These are phyloP conservation scores for Candoia aspera DNA, from an alignment of 2,113 vertebrate species.

Conservation along the genomic window DNA sequence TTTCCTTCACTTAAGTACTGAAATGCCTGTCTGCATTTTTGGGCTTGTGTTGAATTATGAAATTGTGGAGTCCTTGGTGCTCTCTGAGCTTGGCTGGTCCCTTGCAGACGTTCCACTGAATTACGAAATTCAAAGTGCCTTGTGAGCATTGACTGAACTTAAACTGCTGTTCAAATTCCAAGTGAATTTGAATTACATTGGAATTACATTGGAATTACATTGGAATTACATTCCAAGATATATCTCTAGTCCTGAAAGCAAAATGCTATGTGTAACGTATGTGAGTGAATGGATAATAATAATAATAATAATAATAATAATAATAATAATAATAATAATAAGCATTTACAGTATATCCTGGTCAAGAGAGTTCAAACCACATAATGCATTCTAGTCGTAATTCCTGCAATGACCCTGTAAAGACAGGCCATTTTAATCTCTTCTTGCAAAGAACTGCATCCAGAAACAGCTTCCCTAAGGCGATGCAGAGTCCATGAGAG, in stretches of 20 bases:
- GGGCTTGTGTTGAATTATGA: background rate
- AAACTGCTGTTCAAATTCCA: background rate
- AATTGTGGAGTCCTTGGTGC: background rate
- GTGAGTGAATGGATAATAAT: background rate
- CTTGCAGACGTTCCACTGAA: no score
- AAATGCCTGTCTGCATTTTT: background rate
- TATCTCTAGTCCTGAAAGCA: background rate
- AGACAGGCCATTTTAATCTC: background rate
- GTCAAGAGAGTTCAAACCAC: background rate
- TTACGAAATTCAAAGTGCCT: background rate
- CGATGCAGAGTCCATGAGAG: background rate
- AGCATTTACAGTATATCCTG: no score
- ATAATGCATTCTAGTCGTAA: background rate
- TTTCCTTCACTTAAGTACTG: background rate
- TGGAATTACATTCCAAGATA: no score
- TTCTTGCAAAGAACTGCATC: background rate
- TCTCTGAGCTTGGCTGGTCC: no score
- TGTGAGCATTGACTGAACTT: background rate
- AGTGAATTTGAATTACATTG: no score
- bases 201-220: no score
- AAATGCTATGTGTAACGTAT: background rate
- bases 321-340: no score
- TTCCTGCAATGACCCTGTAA: background rate
- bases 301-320: no score
- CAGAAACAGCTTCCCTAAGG: background rate